Percentiles rank a stretch among this genome's conserved stretches.
Conservation (phyloP, 2,113 vertebrate species). For the Lampris incognitus region DNA sequence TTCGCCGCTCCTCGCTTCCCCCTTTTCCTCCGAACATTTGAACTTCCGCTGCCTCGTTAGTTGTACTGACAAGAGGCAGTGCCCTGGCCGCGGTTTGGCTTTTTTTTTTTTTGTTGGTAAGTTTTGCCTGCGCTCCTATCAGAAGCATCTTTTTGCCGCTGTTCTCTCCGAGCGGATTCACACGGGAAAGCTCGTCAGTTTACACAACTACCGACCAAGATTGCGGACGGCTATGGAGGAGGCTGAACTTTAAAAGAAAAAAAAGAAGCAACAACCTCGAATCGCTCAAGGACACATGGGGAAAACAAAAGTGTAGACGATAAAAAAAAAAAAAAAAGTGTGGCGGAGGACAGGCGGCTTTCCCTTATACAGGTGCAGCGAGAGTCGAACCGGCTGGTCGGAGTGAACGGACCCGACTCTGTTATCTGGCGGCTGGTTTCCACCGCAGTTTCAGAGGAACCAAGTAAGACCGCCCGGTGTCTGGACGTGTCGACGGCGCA, state of each 20-base stretch:
- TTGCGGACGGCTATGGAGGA: not conserved
- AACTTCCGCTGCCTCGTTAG: constrained; percentile 39
- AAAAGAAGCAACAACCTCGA: not conserved
- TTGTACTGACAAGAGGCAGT: constrained; percentile 24
- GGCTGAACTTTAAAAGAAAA: constrained; percentile 49
- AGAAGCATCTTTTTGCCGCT: not conserved
- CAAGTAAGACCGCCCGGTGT: constrained; percentile 6
- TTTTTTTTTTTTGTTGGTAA: too few species aligned
- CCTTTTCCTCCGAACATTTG: constrained; percentile 25
- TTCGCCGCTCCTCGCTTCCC: not conserved
- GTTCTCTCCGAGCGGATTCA: constrained; percentile 23
- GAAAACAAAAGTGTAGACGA: constrained; percentile 4
- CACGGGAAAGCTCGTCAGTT: constrained; percentile 37
- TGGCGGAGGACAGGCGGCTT: constrained; percentile 12
- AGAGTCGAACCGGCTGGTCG: constrained; percentile 20
- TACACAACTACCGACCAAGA: not conserved
- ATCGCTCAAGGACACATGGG: constrained; percentile 29
- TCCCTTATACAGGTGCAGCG: constrained; percentile 60
- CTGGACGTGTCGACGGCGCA: not conserved
- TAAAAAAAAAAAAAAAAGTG: constrained; percentile 18
- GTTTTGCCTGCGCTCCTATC: too few species aligned
- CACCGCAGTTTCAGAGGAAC: constrained; percentile 11
- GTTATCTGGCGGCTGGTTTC: constrained; percentile 25
- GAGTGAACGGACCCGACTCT: constrained; percentile 49
- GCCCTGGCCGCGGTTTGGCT: too few species aligned